Evolutionary conservation across 2,888 invertebrate species (phyloP), one percentile per base, ranked within the genome.

Genomic region (Coelinius sp.): DNA sequence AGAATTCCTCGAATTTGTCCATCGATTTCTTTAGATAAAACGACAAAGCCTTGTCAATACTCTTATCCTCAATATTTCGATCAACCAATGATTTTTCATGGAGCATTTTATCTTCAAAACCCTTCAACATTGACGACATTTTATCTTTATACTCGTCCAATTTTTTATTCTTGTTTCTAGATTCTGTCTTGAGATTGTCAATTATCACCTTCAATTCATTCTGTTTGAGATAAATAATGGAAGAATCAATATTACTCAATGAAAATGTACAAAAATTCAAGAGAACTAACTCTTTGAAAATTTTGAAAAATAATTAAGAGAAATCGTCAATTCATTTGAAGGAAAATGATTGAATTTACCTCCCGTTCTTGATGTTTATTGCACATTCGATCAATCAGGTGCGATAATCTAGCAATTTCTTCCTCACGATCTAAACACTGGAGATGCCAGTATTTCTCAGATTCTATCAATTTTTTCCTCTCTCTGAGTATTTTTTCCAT

Each of bases 401-500:
- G 75, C 17, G 81, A 27, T 68, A 85, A 74, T 27, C 75, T 79
- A 17, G 80, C 78, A 31, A 85, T 82, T 73, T 86, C 83, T n/a
- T 80, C 79, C 64, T 83, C 84, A 69, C 82, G 82, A 53, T 84
- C 82, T 10, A 75, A 73, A 67, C 78, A 82, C 64, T 73, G 75
- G 65, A 78, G 77, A 52, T 83, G 78, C 25, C 75, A 73, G 49
- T 75, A 79, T 70, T 79, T 69, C 53, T 78, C 77, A 7, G 75
- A 73, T 46, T 49, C 52, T 25, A 41, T 68, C 73, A 84, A 73
- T 20, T 79, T 75, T 41, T 82, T 76, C 38, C 76, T 77, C 25
- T 82, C 81, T 7, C 63, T 70, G 25, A 80, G 59, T 24, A 76
- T 72, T 17, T 65, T 69, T 73, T 73, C 79, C 69, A 83, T 71